Conservation (phyloP, 2,888 invertebrate species). For the Neoscelio sp. region DNA sequence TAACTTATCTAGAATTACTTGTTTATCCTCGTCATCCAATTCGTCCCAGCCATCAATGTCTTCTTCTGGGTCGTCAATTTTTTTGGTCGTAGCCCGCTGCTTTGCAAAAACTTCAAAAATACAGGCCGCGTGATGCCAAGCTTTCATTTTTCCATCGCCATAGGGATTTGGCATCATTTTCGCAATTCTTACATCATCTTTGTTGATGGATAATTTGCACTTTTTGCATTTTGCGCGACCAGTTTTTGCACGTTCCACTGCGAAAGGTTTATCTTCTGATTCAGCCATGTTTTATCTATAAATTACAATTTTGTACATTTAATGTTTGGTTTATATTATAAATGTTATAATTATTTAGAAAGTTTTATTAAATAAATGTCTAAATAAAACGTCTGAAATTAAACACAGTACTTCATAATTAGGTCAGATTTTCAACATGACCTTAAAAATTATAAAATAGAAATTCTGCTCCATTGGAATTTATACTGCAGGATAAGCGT, state of each 20-base stretch:
- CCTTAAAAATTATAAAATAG: neutral
- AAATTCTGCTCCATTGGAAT: too few species aligned
- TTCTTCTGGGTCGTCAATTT: slow-evolving; percentile 89
- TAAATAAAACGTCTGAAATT: slow-evolving; percentile 1
- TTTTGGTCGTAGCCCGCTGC: slow-evolving; percentile 92
- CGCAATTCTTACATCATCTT: slow-evolving; percentile 89
- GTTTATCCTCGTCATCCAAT: slow-evolving; percentile 88
- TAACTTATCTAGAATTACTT: slow-evolving; percentile 86
- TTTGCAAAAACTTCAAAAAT: slow-evolving; percentile 91
- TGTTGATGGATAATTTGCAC: slow-evolving; percentile 91
- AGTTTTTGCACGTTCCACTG: slow-evolving; percentile 91
- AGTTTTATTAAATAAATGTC: too few species aligned
- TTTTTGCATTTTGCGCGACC: slow-evolving; percentile 93
- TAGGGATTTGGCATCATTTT: slow-evolving; percentile 92
- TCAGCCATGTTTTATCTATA: slow-evolving; percentile 77
- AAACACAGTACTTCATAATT: slow-evolving; percentile 1
- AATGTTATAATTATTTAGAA: neutral
- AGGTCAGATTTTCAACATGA: too few species aligned
- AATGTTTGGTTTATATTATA: neutral
- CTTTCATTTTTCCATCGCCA: slow-evolving; percentile 90
- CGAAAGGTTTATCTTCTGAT: slow-evolving; percentile 85
- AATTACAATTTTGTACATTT: too few species aligned
- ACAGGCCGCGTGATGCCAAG: slow-evolving; percentile 92
- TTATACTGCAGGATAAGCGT: too few species aligned
- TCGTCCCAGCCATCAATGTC: slow-evolving; percentile 92